Percentiles rank a stretch among this genome's conserved stretches.
Evolutionary conservation across 2,888 invertebrate species (phyloP).

Genomic region (Rhamnusium bicolor): DNA sequence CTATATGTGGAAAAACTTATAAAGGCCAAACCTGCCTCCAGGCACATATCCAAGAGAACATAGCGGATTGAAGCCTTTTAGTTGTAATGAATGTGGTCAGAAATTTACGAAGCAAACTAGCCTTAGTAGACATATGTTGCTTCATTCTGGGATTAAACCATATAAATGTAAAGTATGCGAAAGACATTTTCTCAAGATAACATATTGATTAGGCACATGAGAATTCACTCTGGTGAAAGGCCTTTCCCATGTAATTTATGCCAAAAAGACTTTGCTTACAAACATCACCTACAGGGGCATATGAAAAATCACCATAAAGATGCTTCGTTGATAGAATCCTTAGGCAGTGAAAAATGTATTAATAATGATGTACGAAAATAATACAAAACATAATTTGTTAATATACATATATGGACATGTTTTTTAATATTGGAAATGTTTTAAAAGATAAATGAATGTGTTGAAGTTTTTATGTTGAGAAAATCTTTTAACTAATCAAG

Average conservation of each 20-base stretch:
- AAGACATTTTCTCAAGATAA: conserved; percentile 43
- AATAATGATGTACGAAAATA: background rate
- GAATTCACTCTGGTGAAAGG: conserved; percentile 43
- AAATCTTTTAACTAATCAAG: too few relatives aligned
- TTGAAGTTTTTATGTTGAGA: too few relatives aligned
- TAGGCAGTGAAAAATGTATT: background rate
- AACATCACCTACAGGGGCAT: conserved; percentile 42
- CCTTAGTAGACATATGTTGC: conserved; percentile 41
- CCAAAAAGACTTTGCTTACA: conserved; percentile 43
- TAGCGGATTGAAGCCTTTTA: conserved; percentile 44
- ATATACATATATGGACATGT: too few relatives aligned
- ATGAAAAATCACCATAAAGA: conserved; percentile 34
- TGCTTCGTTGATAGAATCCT: background rate
- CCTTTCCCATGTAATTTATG: conserved; percentile 40
- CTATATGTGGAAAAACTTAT: background rate
- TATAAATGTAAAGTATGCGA: conserved; percentile 41
- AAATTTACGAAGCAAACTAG: conserved; percentile 34
- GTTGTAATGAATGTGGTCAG: conserved; percentile 44
- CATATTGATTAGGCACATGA: conserved; percentile 38
- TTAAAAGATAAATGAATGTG: too few relatives aligned
- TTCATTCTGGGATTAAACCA: conserved; percentile 41
- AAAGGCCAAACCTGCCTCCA: background rate
- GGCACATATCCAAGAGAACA: conserved; percentile 30
- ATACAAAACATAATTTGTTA: too few relatives aligned
- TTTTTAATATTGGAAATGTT: too few relatives aligned